phyloP scores from a whole-genome alignment of 2,888 invertebrate species.

The Drosophila buzzatii region DNA sequence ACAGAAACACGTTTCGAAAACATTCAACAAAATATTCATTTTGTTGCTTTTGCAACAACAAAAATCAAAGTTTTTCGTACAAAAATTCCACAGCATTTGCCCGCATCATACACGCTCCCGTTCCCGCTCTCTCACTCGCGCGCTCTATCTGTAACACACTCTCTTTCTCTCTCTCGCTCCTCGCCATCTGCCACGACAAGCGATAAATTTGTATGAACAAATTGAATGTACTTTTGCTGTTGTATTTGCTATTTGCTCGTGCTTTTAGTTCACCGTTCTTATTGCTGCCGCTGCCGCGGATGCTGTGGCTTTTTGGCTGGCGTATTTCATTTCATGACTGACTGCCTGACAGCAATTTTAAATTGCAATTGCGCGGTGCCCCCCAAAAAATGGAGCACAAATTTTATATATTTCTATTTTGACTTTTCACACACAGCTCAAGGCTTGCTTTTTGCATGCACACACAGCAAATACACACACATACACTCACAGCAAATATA shows the following conservation, averaged over 20 bases:
- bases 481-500: constrained; percentile 15
- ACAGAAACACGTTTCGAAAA: constrained; percentile 45
- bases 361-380: constrained; percentile 62
- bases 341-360: constrained; percentile 73
- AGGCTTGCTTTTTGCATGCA: constrained; percentile 61
- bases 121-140: not conserved
- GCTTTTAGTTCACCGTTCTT: constrained; percentile 17
- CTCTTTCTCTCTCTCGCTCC: not conserved
- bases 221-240: constrained; percentile 56
- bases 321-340: constrained; percentile 73
- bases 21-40: constrained; percentile 59
- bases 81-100: constrained; percentile 61
- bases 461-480: constrained; percentile 12
- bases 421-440: constrained; percentile 71
- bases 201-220: constrained; percentile 74
- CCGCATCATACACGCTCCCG: not conserved
- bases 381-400: constrained; percentile 67
- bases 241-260: constrained; percentile 33
- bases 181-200: constrained; percentile 40
- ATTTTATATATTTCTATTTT: constrained; percentile 30
- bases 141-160: not conserved
- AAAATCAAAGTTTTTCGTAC: constrained; percentile 30
- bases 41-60: constrained; percentile 45
- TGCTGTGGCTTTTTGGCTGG: constrained; percentile 40
- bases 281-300: constrained; percentile 10